Base-by-base conservation (phyloP, 2,888 invertebrate genomes). In the Pemphredon lugubris region DNA sequence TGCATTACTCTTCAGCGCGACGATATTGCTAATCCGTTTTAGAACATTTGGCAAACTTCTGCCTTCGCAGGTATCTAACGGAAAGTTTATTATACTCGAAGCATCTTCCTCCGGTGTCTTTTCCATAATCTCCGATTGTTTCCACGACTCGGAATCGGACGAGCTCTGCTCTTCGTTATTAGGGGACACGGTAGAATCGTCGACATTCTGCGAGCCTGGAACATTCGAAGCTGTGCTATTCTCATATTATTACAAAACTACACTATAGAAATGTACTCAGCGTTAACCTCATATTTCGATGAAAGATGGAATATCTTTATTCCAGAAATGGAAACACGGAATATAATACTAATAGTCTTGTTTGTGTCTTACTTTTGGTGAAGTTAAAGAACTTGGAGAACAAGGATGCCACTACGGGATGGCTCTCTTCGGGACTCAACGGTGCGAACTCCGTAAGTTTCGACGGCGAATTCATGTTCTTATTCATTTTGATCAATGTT, bases 41-140 rank as follows among this genome's bases (percentile, higher is more conserved):
- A 98, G 91, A 69, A 98, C 96, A 91, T 96, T 97, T 0, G 95
- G 94, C 83, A 97, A 92, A 87, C 95, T 96, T 64, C 95, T 92
- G n/a, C 94, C 95, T 88, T 95, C 95, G 13, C 91, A 90, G 42
- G 92, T 91, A 58, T 93, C 93, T 14, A 93, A 91, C 40, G 90
- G 85, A 81, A 88, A 90, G 54, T 84, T 87, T 42, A 85, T 82
- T 13, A 84, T 75, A 68, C 82, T 84, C 0, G 82, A 69, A 16
- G 69, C 81, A 53, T 88, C 88, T 26, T 88, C 87, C 4, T 86
- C 87, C 0, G 86, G 84, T 7, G 84, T 80, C 74, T 88, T 87
- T 42, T 86, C 84, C 0, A 75, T 68, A 39, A 80, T 82, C 13
- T 84, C 81, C 0, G 77, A 69, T 16, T 84, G 84, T 40, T 84